A percentile compares a stretch with the other conserved stretches of the same genome.
phyloP scores from a whole-genome alignment of 2,797 vertebrate genomes.

The Calcarius lapponicus region DNA sequence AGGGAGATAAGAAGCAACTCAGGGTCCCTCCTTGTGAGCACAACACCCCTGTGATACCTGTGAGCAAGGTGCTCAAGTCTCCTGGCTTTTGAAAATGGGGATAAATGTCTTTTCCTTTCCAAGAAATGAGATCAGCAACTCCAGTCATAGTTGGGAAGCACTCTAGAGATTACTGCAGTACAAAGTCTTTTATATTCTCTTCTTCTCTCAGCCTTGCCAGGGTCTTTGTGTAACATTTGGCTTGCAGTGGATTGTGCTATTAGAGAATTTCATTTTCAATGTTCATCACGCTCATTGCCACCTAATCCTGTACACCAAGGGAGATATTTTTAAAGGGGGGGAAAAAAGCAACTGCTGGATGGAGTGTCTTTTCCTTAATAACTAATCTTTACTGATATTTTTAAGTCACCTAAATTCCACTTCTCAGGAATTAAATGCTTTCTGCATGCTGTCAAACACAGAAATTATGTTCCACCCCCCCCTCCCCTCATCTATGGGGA shows the following conservation, averaged over 20 bases:
- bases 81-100: neutral
- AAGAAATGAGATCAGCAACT: constrained; percentile 18
- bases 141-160: neutral
- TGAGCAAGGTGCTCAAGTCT: neutral
- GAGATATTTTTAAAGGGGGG: neutral
- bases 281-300: constrained; percentile 11
- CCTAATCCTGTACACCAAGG: neutral
- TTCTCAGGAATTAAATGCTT: constrained; percentile 4
- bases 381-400: constrained; percentile 25
- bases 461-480: constrained; percentile 9
- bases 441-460: constrained; percentile 1
- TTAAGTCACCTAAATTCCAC: constrained; percentile 24
- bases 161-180: neutral
- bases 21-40: neutral
- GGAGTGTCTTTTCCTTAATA: neutral
- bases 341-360: neutral
- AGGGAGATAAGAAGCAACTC: neutral
- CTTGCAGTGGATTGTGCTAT: constrained; percentile 37
- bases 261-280: constrained; percentile 32
- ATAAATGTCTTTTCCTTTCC: neutral
- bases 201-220: constrained; percentile 37
- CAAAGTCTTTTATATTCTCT: neutral
- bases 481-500: constrained; percentile 16
- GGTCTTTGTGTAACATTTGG: constrained; percentile 43
- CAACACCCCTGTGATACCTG: neutral